Base-by-base conservation (phyloP, 2,113 vertebrate genomes). In the Epinephelus cyanopodus region DNA sequence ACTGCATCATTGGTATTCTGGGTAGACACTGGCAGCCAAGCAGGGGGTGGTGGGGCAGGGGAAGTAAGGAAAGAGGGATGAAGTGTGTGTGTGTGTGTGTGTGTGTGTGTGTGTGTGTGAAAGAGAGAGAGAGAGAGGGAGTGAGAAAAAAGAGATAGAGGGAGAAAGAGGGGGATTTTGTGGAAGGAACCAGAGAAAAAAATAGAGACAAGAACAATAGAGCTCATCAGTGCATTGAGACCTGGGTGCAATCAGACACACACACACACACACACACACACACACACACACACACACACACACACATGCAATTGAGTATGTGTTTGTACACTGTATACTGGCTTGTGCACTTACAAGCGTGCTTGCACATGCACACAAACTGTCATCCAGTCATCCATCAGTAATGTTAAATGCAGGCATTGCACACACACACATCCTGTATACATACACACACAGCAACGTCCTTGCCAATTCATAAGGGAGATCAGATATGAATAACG, bases 1-100 rank as follows among this genome's bases (percentile, higher is more conserved):
- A 90, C 87, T 87, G 92, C 90, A 92, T 93, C 92, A 90, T 94
- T 94, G 90, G 92, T 94, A 94, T 94, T 94, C 93, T 90, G 89
- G 86, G 87, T 89, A 87, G 86, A 88, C 65, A 64, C 70, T 74
- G 77, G 83, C 74, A 91, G 84, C 81, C 73, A 66, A 54, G 85
- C 67, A 23, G 79, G 82, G 77, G 88, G 60, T 53, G 77, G 72
- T n/a, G 14, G 25, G 11, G 25, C 13, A 72, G 47, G 15, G 52
- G 45, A 70, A 62, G 39, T 68, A 67, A 47, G 68, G 37, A 42
- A 64, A 57, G 62, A 57, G 29, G 56, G 33, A 45, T 54, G 37
- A 29, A 23, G 50, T 52, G 50, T 69, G 50, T 57, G 68, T 25
- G 27, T 58, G 74, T 50, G 23, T 52, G n/a, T 25, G 53, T 77